A percentile compares a stretch with the other conserved stretches of the same genome.
Evolutionary conservation across 92 coral and sea anemone species (phyloP).

Genomic region (Chrysogorgia sp.): DNA sequence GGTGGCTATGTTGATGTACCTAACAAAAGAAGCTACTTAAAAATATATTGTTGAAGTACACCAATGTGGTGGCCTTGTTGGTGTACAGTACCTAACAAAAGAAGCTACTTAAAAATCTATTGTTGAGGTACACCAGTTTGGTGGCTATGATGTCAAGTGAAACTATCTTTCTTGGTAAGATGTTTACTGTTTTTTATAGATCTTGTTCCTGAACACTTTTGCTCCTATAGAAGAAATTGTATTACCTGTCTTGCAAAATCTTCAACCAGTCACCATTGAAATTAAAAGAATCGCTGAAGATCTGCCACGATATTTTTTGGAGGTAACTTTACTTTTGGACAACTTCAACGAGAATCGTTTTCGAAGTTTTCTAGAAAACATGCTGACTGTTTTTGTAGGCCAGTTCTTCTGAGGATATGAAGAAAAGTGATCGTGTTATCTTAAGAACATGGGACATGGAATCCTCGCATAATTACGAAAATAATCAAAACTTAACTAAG

Average conservation of each 20-base stretch:
- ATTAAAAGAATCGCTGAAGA: slow-evolving; percentile 80
- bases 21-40: no score
- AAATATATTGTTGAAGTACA: no score
- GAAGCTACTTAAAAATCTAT: no score
- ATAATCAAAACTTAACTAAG: slow-evolving; percentile 91
- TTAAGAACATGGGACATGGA: slow-evolving; percentile 96
- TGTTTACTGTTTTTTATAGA: slow-evolving; percentile 50
- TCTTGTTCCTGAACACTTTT: slow-evolving; percentile 86
- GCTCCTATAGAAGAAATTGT: slow-evolving; percentile 80
- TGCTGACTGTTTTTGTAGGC: slow-evolving; percentile 9
- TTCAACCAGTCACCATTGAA: slow-evolving; percentile 86
- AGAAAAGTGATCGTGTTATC: slow-evolving; percentile 82
- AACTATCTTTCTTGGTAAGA: no score
- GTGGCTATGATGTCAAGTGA: no score
- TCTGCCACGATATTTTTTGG: slow-evolving; percentile 83
- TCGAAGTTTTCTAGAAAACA: neutral
- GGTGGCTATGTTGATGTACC: no score
- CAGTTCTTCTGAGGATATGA: slow-evolving; percentile 75
- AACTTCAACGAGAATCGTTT: neutral
- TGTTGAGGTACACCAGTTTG: no score
- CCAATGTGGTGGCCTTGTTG: no score
- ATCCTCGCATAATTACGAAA: slow-evolving; percentile 93
- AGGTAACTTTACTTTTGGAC: slow-evolving; percentile 50
- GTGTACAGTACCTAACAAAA: no score
- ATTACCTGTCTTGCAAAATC: slow-evolving; percentile 79